phyloP scores from a whole-genome alignment of 2,113 vertebrate genomes.

The Motacilla alba region DNA sequence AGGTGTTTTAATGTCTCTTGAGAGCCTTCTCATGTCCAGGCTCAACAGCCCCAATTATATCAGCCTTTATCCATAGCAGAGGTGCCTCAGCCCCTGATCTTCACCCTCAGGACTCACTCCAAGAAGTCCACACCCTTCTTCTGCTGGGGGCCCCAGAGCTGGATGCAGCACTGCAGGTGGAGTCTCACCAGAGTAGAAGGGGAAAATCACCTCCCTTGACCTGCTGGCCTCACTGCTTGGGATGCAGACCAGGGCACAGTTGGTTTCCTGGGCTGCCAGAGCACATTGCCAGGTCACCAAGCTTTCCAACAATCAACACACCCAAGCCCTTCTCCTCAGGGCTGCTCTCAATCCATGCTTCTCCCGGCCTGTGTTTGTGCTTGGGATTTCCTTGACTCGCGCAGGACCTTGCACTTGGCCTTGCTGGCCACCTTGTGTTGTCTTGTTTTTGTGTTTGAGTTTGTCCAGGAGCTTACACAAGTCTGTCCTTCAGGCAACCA shows the following conservation, averaged over 20 bases:
- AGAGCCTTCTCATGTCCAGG: background rate
- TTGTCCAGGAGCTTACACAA: background rate
- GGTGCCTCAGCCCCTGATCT: background rate
- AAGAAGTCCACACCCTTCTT: background rate
- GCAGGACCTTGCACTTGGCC: background rate
- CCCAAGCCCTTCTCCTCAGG: background rate
- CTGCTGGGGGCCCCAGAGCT: background rate
- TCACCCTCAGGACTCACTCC: accelerated
- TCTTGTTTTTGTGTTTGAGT: background rate
- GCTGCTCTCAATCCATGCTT: background rate
- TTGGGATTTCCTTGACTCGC: background rate
- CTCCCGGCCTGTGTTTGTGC: background rate
- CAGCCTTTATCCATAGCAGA: background rate
- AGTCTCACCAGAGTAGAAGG: background rate
- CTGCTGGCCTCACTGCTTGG: background rate
- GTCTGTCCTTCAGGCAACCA: background rate
- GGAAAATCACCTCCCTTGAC: background rate
- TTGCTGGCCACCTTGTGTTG: background rate
- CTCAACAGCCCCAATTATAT: background rate
- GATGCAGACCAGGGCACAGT: background rate
- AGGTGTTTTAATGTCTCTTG: background rate
- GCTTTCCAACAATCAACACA: background rate
- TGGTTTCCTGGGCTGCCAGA: background rate
- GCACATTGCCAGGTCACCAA: background rate
- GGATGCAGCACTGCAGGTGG: background rate